A percentile compares a stretch with the other conserved stretches of the same genome.
These are phyloP conservation scores for Epizoanthus stellaris DNA, from an alignment of 92 coral and sea anemone genomes.

Conservation along the genomic window DNA sequence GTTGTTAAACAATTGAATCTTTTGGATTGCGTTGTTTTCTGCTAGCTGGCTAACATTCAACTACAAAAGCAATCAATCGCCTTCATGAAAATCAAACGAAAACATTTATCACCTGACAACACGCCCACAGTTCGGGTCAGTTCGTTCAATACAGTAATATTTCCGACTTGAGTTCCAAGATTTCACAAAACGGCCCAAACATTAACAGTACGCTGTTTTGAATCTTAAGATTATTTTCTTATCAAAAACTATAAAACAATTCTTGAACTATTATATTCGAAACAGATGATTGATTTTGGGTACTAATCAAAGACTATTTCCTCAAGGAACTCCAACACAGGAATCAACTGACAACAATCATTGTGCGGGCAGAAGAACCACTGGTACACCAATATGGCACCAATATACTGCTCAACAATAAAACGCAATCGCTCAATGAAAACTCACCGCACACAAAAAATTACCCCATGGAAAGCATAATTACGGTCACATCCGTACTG, in stretches of 20 bases:
- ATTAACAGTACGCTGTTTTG: not conserved
- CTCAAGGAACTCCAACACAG: not conserved
- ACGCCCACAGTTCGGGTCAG: constrained; percentile 3
- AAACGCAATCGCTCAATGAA: not conserved
- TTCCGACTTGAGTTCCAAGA: not conserved
- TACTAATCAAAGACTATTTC: constrained; percentile 14
- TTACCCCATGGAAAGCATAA: not conserved
- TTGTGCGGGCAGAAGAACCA: not conserved
- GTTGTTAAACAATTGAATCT: constrained; percentile 28
- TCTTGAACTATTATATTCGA: constrained; percentile 1
- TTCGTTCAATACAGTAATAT: constrained; percentile 19
- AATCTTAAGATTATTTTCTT: not conserved
- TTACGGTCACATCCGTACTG: constrained; percentile 9
- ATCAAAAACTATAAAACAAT: not conserved
- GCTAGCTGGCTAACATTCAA: constrained; percentile 15
- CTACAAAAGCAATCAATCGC: not conserved
- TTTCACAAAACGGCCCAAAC: constrained; percentile 7
- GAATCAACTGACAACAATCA: constrained; percentile 10
- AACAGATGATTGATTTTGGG: not conserved
- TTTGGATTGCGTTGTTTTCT: constrained; percentile 25
- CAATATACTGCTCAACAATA: not conserved
- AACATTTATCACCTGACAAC: constrained; percentile 38
- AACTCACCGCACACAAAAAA: not conserved
- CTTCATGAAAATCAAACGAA: not conserved
- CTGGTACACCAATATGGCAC: no score